These are phyloP conservation scores for Entomobrya multifasciata DNA, from an alignment of 2,888 invertebrate species.

Conservation along the genomic window DNA sequence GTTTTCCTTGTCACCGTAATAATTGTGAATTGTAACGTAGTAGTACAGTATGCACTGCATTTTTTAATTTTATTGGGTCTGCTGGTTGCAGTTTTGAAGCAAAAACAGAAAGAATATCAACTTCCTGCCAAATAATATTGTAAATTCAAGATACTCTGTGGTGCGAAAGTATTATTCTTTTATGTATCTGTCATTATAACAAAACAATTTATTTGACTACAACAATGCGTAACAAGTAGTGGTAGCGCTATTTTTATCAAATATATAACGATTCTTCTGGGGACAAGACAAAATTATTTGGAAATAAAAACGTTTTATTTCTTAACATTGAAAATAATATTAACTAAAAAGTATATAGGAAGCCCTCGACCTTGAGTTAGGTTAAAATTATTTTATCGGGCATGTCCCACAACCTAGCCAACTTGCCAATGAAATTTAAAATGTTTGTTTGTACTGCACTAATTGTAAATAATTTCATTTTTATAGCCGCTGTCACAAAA, in stretches of 20 bases:
- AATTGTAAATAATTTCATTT: conserved; percentile 36
- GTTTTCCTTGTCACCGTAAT: neutral
- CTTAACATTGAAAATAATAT: no score
- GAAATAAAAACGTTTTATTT: no score
- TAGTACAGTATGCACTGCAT: neutral
- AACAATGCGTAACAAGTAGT: no score
- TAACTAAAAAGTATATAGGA: neutral
- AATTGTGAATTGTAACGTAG: neutral
- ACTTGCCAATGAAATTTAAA: neutral
- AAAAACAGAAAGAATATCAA: neutral
- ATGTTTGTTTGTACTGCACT: neutral
- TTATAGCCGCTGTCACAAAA: neutral
- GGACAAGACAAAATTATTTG: no score
- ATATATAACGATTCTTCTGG: neutral
- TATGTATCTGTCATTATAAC: no score
- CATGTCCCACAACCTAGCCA: neutral
- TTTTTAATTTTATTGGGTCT: neutral
- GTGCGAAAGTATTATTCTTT: no score
- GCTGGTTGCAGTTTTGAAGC: no score
- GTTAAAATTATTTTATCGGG: neutral
- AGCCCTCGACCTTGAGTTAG: neutral
- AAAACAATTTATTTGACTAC: neutral
- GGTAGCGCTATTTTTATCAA: neutral
- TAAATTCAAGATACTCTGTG: no score
- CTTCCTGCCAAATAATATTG: conserved; percentile 15